Percentiles rank a stretch among this genome's conserved stretches.
These are phyloP conservation scores for Semicossyphus pulcher DNA, from an alignment of 2,113 vertebrate species.

Conservation along the genomic window DNA sequence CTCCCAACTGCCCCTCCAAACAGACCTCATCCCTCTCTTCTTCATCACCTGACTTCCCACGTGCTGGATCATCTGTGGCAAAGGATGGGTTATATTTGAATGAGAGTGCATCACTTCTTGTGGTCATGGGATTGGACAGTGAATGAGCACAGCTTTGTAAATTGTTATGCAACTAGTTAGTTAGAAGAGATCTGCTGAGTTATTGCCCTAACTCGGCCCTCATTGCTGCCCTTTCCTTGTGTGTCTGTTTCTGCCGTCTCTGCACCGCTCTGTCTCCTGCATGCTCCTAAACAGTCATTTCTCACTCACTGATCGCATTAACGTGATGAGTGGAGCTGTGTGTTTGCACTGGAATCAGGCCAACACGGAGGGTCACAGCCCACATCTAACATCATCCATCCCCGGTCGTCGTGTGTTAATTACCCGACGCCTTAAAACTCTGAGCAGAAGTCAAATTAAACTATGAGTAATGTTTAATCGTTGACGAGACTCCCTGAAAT, in stretches of 20 bases:
- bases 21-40: too few species aligned
- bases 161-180: too few species aligned
- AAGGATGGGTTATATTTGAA: too few species aligned
- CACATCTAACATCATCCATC: background rate
- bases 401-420: background rate
- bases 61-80: too few species aligned
- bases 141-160: too few species aligned
- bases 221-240: background rate
- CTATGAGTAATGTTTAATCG: background rate
- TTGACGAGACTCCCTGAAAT: background rate
- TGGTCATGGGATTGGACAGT: too few species aligned
- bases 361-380: background rate
- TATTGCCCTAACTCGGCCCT: too few species aligned
- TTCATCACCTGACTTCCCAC: too few species aligned
- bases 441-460: constrained; percentile 4
- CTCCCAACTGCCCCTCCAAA: too few species aligned
- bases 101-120: too few species aligned
- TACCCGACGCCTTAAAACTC: constrained; percentile 7
- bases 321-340: background rate
- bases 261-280: background rate
- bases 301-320: background rate
- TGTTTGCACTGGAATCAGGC: constrained; percentile 1
- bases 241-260: background rate
- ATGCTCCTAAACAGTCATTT: background rate
- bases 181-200: too few species aligned